Evolutionary conservation across 2,113 vertebrate genomes (phyloP).

Genomic region (Pristiophorus japonicus): DNA sequence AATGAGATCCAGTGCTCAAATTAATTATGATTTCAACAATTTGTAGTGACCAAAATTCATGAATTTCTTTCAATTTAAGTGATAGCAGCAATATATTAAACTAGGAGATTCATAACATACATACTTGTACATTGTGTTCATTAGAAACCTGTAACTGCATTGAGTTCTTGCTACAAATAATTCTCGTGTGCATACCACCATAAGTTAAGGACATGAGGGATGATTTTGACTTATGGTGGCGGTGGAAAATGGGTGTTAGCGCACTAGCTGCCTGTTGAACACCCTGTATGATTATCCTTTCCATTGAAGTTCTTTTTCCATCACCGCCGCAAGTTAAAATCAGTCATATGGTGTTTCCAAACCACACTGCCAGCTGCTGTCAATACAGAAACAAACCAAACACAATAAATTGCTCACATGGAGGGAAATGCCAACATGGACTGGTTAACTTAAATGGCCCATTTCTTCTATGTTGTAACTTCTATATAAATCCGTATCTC

Average conservation of each 20-base stretch:
- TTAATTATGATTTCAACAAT: not conserved
- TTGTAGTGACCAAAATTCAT: not conserved
- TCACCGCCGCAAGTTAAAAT: not conserved
- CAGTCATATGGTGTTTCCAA: not conserved
- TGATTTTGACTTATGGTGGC: not conserved
- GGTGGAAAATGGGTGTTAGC: not conserved
- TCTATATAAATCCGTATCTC: not conserved
- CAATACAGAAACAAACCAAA: not conserved
- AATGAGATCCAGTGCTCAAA: not conserved
- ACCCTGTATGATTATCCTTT: not conserved
- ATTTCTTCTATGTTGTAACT: not conserved
- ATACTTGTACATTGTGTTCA: not conserved
- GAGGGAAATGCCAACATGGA: not conserved
- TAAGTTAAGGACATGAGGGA: not conserved
- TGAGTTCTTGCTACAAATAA: not conserved
- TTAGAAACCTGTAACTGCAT: not conserved
- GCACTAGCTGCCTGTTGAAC: not conserved
- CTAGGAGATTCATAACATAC: not conserved
- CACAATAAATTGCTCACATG: not conserved
- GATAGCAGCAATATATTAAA: not conserved
- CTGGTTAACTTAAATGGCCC: not conserved
- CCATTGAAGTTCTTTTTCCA: not conserved
- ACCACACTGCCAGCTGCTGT: not conserved
- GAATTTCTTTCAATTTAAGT: not conserved
- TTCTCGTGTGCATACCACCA: not conserved